phyloP scores from a whole-genome alignment of 2,797 vertebrate species.

The Anas bernieri region DNA sequence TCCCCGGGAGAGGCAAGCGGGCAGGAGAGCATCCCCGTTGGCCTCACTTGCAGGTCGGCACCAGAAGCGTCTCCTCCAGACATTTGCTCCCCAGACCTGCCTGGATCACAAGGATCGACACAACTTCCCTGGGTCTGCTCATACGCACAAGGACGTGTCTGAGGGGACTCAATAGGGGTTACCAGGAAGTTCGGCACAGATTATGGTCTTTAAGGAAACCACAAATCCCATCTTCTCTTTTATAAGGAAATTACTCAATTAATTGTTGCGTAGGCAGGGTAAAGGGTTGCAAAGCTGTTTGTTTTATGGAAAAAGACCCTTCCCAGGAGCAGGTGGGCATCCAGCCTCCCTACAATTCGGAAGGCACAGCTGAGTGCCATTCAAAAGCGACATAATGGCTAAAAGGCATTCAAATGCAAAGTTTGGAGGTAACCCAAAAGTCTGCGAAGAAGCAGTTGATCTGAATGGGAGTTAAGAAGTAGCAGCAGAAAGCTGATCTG shows the following conservation, averaged over 20 bases:
- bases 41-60: background rate
- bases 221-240: background rate
- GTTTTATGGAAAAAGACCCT: background rate
- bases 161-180: background rate
- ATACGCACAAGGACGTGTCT: rapidly evolving
- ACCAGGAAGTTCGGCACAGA: background rate
- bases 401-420: background rate
- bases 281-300: background rate
- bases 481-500: background rate
- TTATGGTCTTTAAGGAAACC: background rate
- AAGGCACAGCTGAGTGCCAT: background rate
- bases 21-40: background rate
- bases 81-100: background rate
- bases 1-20: background rate
- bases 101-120: background rate
- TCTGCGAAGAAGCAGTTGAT: background rate
- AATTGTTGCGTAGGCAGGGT: background rate
- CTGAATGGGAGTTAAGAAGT: background rate
- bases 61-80: background rate
- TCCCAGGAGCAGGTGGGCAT: background rate
- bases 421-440: background rate
- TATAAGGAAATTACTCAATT: background rate
- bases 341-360: background rate
- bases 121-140: rapidly evolving
- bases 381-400: background rate